Conservation (phyloP, 2,888 invertebrate species). For the Fragum fragum region DNA sequence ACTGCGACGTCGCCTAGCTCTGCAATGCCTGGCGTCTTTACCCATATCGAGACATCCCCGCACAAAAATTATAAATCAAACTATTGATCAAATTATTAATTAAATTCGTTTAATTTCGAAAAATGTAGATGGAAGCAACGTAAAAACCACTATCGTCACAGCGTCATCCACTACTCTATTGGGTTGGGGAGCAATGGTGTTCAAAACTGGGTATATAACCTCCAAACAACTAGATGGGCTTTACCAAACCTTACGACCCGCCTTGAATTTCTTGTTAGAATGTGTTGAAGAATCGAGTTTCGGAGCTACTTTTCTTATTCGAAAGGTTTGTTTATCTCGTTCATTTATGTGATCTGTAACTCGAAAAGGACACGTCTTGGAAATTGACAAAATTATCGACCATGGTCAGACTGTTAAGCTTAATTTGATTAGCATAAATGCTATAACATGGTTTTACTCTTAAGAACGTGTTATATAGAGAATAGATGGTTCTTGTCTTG, state of each 20-base stretch:
- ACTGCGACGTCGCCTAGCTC: too few species aligned
- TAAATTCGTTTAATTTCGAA: too few species aligned
- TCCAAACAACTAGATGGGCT: conserved; percentile 15
- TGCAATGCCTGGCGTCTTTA: too few species aligned
- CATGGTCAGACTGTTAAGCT: neutral
- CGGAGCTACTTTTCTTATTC: neutral
- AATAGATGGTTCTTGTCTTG: too few species aligned
- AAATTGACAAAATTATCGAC: neutral
- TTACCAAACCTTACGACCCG: conserved; percentile 12
- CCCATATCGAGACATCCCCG: too few species aligned
- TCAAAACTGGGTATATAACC: conserved; percentile 34
- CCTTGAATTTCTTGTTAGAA: conserved; percentile 23
- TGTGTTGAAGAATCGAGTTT: neutral
- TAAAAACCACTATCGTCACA: conserved; percentile 37
- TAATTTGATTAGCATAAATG: neutral
- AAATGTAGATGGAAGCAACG: conserved; percentile 35
- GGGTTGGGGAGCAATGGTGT: conserved; percentile 41
- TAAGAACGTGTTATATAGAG: neutral
- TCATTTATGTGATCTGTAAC: too few species aligned
- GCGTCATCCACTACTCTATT: conserved; percentile 36
- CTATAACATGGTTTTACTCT: neutral
- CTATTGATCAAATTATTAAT: too few species aligned
- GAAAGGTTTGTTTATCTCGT: conserved; percentile 42
- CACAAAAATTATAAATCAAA: too few species aligned
- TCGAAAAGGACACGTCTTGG: too few species aligned